A percentile compares a stretch with the other conserved stretches of the same genome.
phyloP scores from a whole-genome alignment of 2,888 invertebrate species.

The Steinernema hermaphroditum region DNA sequence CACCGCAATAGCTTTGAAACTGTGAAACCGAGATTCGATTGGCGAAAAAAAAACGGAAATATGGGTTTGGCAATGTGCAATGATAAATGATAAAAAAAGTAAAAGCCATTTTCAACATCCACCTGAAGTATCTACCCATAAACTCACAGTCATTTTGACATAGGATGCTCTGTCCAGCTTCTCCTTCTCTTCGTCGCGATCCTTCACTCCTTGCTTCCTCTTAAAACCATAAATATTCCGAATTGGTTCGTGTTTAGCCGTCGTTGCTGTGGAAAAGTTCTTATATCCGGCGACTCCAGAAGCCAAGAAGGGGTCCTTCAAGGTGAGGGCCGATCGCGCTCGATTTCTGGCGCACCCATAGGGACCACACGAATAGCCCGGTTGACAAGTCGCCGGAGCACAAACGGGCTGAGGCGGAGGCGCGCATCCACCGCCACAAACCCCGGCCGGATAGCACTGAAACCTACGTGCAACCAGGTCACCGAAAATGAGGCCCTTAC shows the following conservation, averaged over 20 bases:
- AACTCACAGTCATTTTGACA: constrained; percentile 50
- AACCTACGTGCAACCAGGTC: too few species aligned
- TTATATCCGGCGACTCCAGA: neutral
- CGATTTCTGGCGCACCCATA: constrained; percentile 64
- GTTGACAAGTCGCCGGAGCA: constrained; percentile 51
- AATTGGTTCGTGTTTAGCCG: constrained; percentile 27
- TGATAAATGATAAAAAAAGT: too few species aligned
- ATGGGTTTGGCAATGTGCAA: too few species aligned
- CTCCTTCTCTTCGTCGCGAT: constrained; percentile 22
- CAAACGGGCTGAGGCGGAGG: constrained; percentile 49
- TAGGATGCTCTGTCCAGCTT: constrained; percentile 48
- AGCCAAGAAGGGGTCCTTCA: constrained; percentile 35
- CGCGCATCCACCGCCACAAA: constrained; percentile 54
- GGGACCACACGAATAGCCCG: constrained; percentile 60
- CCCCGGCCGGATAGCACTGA: constrained; percentile 55
- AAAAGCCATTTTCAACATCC: too few species aligned
- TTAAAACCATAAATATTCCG: constrained; percentile 47
- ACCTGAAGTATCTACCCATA: too few species aligned
- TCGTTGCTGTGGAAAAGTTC: neutral
- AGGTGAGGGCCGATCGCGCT: constrained; percentile 57
- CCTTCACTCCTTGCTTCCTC: constrained; percentile 37
- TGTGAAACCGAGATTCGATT: too few species aligned
- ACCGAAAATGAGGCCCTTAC: neutral
- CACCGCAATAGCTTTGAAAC: too few species aligned
- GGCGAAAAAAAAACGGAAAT: too few species aligned